Evolutionary conservation across 2,888 invertebrate species (phyloP).

Genomic region (Lomographa bimaculata): DNA sequence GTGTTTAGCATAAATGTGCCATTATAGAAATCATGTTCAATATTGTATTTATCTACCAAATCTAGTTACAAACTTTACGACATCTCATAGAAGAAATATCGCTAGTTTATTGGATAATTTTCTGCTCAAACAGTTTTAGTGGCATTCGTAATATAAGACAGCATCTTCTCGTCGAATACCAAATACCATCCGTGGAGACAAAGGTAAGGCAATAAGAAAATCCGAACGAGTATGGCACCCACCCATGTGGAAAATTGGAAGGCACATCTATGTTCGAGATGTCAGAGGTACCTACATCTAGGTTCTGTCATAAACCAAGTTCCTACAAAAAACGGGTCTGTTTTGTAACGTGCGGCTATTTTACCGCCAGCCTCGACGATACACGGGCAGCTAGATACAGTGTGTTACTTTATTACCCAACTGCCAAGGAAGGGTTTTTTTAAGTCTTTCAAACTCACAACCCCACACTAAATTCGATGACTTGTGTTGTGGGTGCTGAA

Average conservation of each 20-base stretch:
- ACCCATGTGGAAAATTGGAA: constrained; percentile 52
- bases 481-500: too few species aligned
- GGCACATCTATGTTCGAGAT: constrained; percentile 36
- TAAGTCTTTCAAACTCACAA: too few species aligned
- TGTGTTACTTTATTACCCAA: too few species aligned
- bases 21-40: too few species aligned
- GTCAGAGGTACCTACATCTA: constrained; percentile 14
- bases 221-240: constrained; percentile 35
- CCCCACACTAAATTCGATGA: too few species aligned
- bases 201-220: constrained; percentile 32
- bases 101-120: constrained; percentile 3
- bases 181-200: constrained; percentile 8
- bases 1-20: too few species aligned
- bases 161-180: constrained; percentile 1
- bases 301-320: constrained; percentile 28
- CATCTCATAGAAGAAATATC: constrained; percentile 2
- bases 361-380: too few species aligned
- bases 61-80: too few species aligned
- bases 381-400: too few species aligned
- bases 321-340: constrained; percentile 14
- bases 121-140: constrained; percentile 9
- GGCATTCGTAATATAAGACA: constrained; percentile 2
- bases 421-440: too few species aligned
- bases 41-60: too few species aligned
- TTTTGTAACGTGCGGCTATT: constrained; percentile 13